Evolutionary conservation across 1,140 invertebrate species (phyloP).

Genomic region (Oreohelix idahoensis): DNA sequence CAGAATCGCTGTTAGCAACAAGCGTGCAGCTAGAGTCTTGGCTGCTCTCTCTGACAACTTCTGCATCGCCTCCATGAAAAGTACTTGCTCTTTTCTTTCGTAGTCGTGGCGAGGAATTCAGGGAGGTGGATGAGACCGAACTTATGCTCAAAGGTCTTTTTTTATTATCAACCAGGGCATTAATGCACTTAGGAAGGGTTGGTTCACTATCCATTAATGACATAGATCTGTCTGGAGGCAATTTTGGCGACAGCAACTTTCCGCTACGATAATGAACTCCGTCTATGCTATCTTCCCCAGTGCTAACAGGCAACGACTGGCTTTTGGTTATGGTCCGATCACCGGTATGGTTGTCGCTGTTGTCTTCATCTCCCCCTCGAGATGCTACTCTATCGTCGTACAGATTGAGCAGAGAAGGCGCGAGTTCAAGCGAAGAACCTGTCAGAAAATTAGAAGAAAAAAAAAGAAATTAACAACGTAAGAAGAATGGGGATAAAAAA

Average conservation of each 20-base stretch:
- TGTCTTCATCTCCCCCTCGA: conserved; percentile 32
- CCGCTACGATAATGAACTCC: not conserved
- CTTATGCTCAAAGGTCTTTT: conserved; percentile 83
- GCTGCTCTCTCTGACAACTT: not conserved
- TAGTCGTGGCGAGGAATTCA: conserved; percentile 75
- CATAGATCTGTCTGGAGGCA: conserved; percentile 24
- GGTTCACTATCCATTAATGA: conserved; percentile 29
- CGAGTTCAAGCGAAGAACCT: conserved; percentile 79
- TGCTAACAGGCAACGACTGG: conserved; percentile 27
- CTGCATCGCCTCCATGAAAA: not conserved
- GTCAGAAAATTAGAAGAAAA: conserved; percentile 70
- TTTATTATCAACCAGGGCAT: conserved; percentile 52
- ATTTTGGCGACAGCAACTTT: not conserved
- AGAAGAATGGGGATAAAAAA: no score
- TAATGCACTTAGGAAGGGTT: not conserved
- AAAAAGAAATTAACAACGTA: no score
- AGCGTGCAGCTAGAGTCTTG: not conserved
- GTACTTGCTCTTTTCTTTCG: conserved; percentile 61
- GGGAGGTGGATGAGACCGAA: conserved; percentile 85
- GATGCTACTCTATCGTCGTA: conserved; percentile 76
- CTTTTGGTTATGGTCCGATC: not conserved
- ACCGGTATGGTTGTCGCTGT: conserved; percentile 28
- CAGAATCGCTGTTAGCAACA: not conserved
- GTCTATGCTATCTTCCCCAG: not conserved
- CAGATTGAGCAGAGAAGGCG: conserved; percentile 79